Base-by-base conservation (phyloP, 2,888 invertebrate genomes). In the Tinea pellionella region DNA sequence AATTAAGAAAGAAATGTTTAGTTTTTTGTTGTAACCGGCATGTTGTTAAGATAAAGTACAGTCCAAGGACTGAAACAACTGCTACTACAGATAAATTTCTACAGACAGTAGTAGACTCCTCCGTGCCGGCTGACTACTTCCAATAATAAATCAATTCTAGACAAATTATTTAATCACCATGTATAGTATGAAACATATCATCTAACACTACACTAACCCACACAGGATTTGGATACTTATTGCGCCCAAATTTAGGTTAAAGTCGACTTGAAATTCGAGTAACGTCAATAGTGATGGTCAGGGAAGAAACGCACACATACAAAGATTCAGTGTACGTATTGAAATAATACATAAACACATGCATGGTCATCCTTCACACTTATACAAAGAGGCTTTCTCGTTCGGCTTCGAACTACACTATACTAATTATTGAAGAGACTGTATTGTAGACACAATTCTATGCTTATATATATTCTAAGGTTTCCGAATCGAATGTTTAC, bases 381-480 rank as follows among this genome's bases (percentile, higher is more conserved):
- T 53, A n/a, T 53, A 24, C 24, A 53, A 24, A 53, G 24, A 18
- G 53, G 53, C n/a, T 53, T 16, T 37, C 37, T 37, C 37, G 16
- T 47, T 47, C 47, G 47, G 47, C 47, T 47, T 15, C 19, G 53
- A 24, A 24, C 53, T 53, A 24, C 53, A 53, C 53, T 53, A 24
- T 16, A 16, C 53, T 53, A 53, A 53, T 53, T 53, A 53, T 53
- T 53, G 53, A 53, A 53, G 53, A 53, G 53, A 6, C 53, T 18
- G 53, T 24, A n/a, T 53, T n/a, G 15, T 47, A 47, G 47, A 47
- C 9, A 47, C 47, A 13, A 13, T 37, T 37, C 37, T 37, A 9
- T 9, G 47, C 2, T 2, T 47, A 47, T 47, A n/a, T 47, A 47
- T 47, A 47, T 15, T 47, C 47, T 16, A 47, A 47, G 47, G 47